Evolutionary conservation across 2,113 vertebrate genomes (phyloP), one percentile per base, ranked within the genome.

Genomic region (Chloebia gouldiae): DNA sequence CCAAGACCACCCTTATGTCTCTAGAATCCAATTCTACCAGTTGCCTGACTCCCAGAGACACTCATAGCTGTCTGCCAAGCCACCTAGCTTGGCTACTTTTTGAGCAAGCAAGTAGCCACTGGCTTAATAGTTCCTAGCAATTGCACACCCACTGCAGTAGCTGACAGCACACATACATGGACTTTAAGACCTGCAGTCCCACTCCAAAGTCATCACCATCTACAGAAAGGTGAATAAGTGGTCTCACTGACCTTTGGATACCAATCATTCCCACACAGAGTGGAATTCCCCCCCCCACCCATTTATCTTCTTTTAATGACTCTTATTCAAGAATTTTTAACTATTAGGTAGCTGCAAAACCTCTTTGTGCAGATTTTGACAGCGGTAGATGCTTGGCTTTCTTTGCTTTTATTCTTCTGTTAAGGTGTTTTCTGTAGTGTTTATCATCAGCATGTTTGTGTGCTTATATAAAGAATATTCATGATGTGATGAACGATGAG

Each of bases 251-350:
- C 5, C 9, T 88, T 88, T 61, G 28, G 10, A 10, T 66, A 28
- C 18, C 20, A 63, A 24, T 81, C 28, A 20, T 60, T 64, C 42
- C 37, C 16, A 13, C 25, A 24, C 6, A 76, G 22, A 76, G 12
- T 27, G 30, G 54, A 57, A 11, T 1, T 4, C 0, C 9, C 5
- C 6, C 11, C 42, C 0, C 9, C 5, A 5, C 11, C 42, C 1
- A 22, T 59, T 82, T 92, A 8, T 54, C 11, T 69, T 72, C 54
- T 49, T 85, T 15, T 6, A 47, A 30, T 68, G 40, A 79, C 25
- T 81, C 39, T 60, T 39, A 37, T 14, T 90, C 13, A 63, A 64
- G 24, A 81, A 78, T 81, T 87, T 42, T 47, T 17, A 88, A 30
- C 18, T 82, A 23, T 9, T 76, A 25, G 35, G 20, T 91, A 56